Percentiles rank a stretch among this genome's conserved stretches.
Conservation (phyloP, 2,113 vertebrate species). For the Todiramphus chloris region DNA sequence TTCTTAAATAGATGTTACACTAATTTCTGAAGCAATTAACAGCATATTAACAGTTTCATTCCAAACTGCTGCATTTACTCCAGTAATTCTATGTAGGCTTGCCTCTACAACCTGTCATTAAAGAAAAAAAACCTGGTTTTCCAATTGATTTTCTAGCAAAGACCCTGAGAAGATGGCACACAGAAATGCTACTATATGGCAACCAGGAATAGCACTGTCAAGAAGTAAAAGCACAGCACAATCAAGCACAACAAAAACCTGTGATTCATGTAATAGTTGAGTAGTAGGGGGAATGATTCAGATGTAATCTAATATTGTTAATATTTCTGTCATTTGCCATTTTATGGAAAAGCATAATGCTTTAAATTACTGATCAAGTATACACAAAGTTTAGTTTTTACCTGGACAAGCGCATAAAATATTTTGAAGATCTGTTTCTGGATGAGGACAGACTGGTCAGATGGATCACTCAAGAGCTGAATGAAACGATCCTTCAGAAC, state of each 20-base stretch:
- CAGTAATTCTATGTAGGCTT: not conserved
- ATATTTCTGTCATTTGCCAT: not conserved
- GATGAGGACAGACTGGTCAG: conserved; percentile 95
- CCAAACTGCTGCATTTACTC: not conserved
- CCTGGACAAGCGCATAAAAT: conserved; percentile 98
- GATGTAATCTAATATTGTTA: not conserved
- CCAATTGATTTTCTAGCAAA: not conserved
- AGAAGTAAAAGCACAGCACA: not conserved
- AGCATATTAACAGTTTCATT: not conserved
- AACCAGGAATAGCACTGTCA: not conserved
- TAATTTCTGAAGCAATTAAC: not conserved
- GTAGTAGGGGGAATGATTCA: not conserved
- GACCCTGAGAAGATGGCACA: not conserved
- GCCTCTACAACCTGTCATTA: not conserved
- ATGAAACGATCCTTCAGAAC: conserved; percentile 96
- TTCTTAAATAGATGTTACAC: not conserved
- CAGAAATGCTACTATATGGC: not conserved
- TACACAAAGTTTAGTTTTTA: conserved; percentile 42
- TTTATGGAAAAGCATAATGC: not conserved
- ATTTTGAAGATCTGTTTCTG: conserved; percentile 99
- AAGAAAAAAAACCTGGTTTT: not conserved
- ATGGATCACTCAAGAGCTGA: conserved; percentile 90
- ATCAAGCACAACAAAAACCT: not conserved
- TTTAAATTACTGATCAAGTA: not conserved
- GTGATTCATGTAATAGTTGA: not conserved